Base-by-base conservation (phyloP, 2,797 vertebrate genomes). In the Chiloscyllium punctatum region DNA sequence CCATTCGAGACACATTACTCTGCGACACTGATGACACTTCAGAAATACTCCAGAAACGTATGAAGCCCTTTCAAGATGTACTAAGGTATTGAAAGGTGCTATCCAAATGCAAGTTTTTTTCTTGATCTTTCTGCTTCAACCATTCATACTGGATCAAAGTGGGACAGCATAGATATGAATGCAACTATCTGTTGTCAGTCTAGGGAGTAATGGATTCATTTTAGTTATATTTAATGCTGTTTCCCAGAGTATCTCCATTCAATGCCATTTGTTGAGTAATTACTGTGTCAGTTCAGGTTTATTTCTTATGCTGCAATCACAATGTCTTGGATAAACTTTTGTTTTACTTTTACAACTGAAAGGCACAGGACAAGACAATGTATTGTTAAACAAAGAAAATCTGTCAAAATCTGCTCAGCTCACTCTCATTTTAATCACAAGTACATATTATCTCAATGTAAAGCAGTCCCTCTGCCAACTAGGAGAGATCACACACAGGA, bases 341-440 rank as follows among this genome's bases (percentile, higher is more conserved):
- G 5, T 92, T 23, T 15, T 33, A 33, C 4, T 37, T 69, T 42
- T 66, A 69, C n/a, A 69, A 92, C 23, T 92, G n/a, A 92, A 69
- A 92, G 25, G 27, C 33, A 25, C 42, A n/a, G 90, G 25, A 69
- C n/a, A 68, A n/a, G n/a, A 69, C 18, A 42, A 18, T 7, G 21
- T 42, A 37, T 42, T n/a, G 42, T 3, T 25, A 68, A 68, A n/a
- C n/a, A 37, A n/a, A 69, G 11, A 7, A 69, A 18, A 42, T 62
- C 33, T 66, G 23, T 16, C 9, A 62, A 92, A 92, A 92, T 69
- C 90, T 92, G 25, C 66, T 0, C 23, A 92, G 69, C n/a, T 92
- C 62, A 69, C 69, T 92, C 37, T 92, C 62, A 92, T 92, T 69
- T 57, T 92, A 68, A 92, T 68, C 69, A 66, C 90, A 92, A 37